Evolutionary conservation across 1,140 invertebrate species (phyloP).

Genomic region (Dendrolimus punctatus): DNA sequence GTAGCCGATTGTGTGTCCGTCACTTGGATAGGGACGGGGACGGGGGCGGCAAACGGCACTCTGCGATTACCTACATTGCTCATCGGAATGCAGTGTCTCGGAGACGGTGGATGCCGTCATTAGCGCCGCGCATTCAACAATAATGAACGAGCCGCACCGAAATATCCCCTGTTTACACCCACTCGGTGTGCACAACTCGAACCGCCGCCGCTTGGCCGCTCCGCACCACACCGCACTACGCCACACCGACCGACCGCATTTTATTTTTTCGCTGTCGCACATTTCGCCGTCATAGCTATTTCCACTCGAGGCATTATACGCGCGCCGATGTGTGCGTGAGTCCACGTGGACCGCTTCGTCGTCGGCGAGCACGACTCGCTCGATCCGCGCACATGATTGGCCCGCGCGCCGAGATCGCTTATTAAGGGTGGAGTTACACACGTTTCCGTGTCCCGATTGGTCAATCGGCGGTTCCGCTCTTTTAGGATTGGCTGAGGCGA

Average conservation of each 20-base stretch:
- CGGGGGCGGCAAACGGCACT: background rate
- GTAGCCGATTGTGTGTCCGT: slow-evolving; percentile 3
- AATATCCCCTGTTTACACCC: slow-evolving; percentile 71
- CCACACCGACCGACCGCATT: slow-evolving; percentile 68
- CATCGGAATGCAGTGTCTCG: slow-evolving; percentile 35
- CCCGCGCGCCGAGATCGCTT: slow-evolving; percentile 57
- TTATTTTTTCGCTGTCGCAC: slow-evolving; percentile 73
- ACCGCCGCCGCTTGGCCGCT: slow-evolving; percentile 37
- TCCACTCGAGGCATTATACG: slow-evolving; percentile 72
- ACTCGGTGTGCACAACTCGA: slow-evolving; percentile 49
- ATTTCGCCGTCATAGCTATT: slow-evolving; percentile 73
- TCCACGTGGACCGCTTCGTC: slow-evolving; percentile 68
- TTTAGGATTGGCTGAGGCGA: slow-evolving; percentile 52
- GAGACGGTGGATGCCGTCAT: slow-evolving; percentile 35
- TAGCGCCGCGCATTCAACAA: slow-evolving; percentile 68
- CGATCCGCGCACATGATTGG: slow-evolving; percentile 41
- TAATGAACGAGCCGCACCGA: slow-evolving; percentile 68
- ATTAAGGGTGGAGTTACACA: slow-evolving; percentile 71
- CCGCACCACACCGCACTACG: slow-evolving; percentile 33
- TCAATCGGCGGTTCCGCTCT: slow-evolving; percentile 20
- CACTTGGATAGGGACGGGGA: background rate
- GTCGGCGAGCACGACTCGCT: slow-evolving; percentile 46
- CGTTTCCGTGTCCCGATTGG: slow-evolving; percentile 44
- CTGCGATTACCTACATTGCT: slow-evolving; percentile 4
- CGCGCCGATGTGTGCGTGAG: slow-evolving; percentile 54